Percentiles rank a stretch among this genome's conserved stretches.
Conservation (phyloP, 1,140 invertebrate genomes). For the Mya arenaria region DNA sequence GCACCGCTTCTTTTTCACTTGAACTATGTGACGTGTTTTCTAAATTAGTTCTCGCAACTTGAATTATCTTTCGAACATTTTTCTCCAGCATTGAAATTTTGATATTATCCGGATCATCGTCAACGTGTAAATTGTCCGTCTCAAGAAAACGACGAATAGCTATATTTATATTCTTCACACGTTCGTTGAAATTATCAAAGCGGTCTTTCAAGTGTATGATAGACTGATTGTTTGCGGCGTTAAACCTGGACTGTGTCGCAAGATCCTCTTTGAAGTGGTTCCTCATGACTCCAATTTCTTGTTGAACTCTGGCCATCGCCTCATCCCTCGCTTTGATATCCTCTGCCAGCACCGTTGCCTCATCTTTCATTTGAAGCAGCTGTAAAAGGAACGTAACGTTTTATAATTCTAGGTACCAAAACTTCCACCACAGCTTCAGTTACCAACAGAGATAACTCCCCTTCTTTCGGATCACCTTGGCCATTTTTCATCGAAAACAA, state of each 20-base stretch:
- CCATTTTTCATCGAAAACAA: no score
- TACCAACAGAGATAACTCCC: no score
- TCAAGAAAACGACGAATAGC: slow-evolving; percentile 47
- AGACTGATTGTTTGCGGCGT: slow-evolving; percentile 49
- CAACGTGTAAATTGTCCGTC: slow-evolving; percentile 3
- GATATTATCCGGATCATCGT: slow-evolving; percentile 27
- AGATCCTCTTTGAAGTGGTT: slow-evolving; percentile 39
- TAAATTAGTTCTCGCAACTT: slow-evolving; percentile 35
- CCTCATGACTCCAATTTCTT: slow-evolving; percentile 25
- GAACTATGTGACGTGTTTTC: slow-evolving; percentile 31
- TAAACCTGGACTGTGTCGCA: slow-evolving; percentile 40
- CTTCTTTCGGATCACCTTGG: no score
- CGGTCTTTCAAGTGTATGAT: slow-evolving; percentile 43
- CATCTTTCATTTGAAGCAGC: slow-evolving; percentile 35
- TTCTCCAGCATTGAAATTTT: slow-evolving; percentile 47
- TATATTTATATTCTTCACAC: slow-evolving; percentile 28
- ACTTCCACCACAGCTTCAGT: no score
- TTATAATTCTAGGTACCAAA: no score
- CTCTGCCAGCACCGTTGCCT: slow-evolving; percentile 5
- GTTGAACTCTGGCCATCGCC: not conserved
- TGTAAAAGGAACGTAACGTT: no score
- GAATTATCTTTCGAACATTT: slow-evolving; percentile 39
- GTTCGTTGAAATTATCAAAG: slow-evolving; percentile 48
- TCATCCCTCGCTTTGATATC: slow-evolving; percentile 17
- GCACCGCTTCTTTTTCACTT: slow-evolving; percentile 24